Base-by-base conservation (phyloP, 2,797 vertebrate species). In the Craterocephalus amniculus region DNA sequence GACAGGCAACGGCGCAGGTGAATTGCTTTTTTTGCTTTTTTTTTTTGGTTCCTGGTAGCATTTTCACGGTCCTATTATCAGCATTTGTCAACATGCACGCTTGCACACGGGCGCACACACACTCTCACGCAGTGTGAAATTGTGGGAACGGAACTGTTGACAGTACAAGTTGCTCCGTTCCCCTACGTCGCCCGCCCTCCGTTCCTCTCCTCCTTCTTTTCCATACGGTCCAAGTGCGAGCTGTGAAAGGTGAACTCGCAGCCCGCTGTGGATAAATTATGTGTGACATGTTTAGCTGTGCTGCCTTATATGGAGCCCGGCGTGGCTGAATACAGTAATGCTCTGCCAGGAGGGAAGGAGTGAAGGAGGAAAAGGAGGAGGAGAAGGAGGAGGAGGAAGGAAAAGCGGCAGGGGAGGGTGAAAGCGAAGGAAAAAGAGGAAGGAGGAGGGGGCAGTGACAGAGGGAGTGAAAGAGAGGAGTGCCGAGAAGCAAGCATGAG, bases 301-400 rank as follows among this genome's bases (percentile, higher is more conserved):
- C 91, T 87, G 90, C 96, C 96, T 94, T 96, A 94, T 96, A 96
- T 95, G 96, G 96, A 87, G 83, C 81, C 90, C 63, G 83, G 92
- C 83, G 92, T 88, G 77, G 93, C 93, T 91, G 90, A 91, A 93
- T 91, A 90, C 90, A 83, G 87, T 71, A 77, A 72, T 85, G 55
- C 83, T 88, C 83, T 89, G 94, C 92, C 94, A 95, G 92, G 89
- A 92, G 88, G 81, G 78, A 85, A 80, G 85, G 76, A 83, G 80
- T 48, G 79, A 79, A 66, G 62, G 68, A 61, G 70, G 20, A 58
- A 64, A 70, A 63, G 48, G 76, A 85, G 87, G 10, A 52, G 63
- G 76, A 72, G 58, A 70, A 63, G 48, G 76, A 85, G 87, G 10
- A 52, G 63, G 76, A 72, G 58, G 63, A 71, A 58, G 78, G 74